Conservation (phyloP, 2,113 vertebrate species). For the Varanus komodoensis region DNA sequence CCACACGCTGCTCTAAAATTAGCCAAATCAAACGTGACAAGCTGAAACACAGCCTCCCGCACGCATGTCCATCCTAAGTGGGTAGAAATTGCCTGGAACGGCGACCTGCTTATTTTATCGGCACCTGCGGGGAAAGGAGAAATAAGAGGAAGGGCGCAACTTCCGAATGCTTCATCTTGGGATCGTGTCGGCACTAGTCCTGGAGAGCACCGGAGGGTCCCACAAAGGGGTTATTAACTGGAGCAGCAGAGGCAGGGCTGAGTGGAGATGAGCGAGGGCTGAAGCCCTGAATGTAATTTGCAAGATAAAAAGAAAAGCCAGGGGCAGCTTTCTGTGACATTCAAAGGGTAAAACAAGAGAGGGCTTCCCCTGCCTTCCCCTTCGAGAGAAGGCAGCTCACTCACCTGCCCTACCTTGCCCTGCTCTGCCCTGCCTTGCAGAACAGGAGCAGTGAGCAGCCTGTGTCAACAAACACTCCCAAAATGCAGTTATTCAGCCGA, state of each 20-base stretch:
- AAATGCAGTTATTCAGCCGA: not conserved
- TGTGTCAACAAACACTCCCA: not conserved
- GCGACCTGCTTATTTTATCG: not conserved
- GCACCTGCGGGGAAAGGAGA: constrained; percentile 16
- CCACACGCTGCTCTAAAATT: constrained; percentile 67
- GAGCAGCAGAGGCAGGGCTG: constrained; percentile 40
- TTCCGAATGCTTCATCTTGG: constrained; percentile 40
- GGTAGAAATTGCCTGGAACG: constrained; percentile 49
- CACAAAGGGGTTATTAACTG: constrained; percentile 30
- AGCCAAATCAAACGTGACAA: constrained; percentile 68
- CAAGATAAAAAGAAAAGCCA: not conserved
- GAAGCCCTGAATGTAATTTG: not conserved
- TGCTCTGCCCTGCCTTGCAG: not conserved
- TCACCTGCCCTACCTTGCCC: not conserved
- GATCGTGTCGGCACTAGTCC: constrained; percentile 33
- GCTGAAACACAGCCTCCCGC: constrained; percentile 65
- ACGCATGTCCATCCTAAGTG: constrained; percentile 43
- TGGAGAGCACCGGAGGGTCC: constrained; percentile 21
- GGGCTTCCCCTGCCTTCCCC: not conserved
- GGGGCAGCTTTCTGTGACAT: no score
- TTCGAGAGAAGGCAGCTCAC: not conserved
- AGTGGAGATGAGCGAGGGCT: constrained; percentile 15
- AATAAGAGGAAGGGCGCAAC: not conserved
- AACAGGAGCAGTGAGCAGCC: not conserved
- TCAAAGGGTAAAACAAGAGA: not conserved